Base-by-base conservation (phyloP, 1,140 invertebrate species). In the Phortica variegata region DNA sequence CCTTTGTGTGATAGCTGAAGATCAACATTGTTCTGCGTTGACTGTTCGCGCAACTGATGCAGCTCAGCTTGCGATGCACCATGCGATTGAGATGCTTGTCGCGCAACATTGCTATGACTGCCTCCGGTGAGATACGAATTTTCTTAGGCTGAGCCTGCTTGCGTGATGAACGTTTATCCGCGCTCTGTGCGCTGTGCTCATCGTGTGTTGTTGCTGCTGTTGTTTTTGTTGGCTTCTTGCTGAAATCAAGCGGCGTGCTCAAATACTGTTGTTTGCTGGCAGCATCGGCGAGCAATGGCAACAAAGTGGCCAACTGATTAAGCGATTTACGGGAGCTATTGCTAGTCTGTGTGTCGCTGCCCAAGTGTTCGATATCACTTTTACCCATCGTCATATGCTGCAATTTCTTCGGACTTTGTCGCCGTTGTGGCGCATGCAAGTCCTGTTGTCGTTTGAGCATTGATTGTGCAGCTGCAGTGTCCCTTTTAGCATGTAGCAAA, bases 1-100 rank as follows among this genome's bases (percentile, higher is more conserved):
- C 72, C 10, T 68, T 71, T 3, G 72, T 80, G 34, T 81, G 80
- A 47, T 80, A 80, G 0, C 76, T 76, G 32, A 76, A 76, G 33
- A 62, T 60, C 3, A 75, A 40, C 49, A 40, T 54, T 41, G 42
- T 19, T 44, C 43, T 46, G 10, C 37, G 39, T 18, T 31, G 17
- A 37, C 40, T 52, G 10, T 49, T 61, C 6, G 50, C 26, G 42
- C 54, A 69, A 23, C 43, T 47, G 21, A 29, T 45, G 47, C 73
- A 75, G 19, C 57, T 61, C 13, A 72, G 39, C 10, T 60, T 61
- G 8, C 59, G 55, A 8, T 66, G 60, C 4, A 71, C 68, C 52
- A 75, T 54, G 1, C 61, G 58, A 56, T 70, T 73, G n/a, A 75
- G 47, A 41, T 75, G 60, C 42, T 75, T 75, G 42, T 75, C 73